phyloP scores from a whole-genome alignment of 2,888 invertebrate species.

The Apeira syringaria region DNA sequence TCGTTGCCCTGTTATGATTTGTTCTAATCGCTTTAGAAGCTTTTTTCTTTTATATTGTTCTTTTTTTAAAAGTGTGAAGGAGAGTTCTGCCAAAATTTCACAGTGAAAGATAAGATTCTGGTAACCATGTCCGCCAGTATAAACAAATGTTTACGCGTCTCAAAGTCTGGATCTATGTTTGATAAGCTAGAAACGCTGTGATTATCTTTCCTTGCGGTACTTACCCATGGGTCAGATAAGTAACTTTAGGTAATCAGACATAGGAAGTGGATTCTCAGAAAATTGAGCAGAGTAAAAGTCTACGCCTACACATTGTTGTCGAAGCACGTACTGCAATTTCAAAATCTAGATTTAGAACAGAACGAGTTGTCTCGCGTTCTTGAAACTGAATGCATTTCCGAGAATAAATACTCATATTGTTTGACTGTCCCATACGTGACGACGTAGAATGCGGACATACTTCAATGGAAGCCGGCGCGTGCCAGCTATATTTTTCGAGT shows the following conservation, averaged over 20 bases:
- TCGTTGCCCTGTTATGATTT: constrained; percentile 43
- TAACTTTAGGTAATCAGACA: constrained; percentile 42
- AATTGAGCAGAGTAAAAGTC: constrained; percentile 41
- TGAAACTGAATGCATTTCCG: constrained; percentile 63
- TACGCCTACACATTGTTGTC: constrained; percentile 52
- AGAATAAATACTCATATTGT: constrained; percentile 49
- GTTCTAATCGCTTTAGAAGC: constrained; percentile 34
- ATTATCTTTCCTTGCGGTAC: constrained; percentile 31
- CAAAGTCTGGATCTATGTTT: constrained; percentile 27
- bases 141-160: constrained; percentile 18
- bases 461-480: constrained; percentile 55
- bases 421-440: constrained; percentile 60
- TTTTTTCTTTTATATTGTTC: constrained; percentile 2
- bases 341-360: constrained; percentile 67
- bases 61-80: not conserved
- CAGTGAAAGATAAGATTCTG: constrained; percentile 9
- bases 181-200: constrained; percentile 29
- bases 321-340: constrained; percentile 68
- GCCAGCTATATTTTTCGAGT: constrained; percentile 52
- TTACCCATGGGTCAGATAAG: constrained; percentile 23
- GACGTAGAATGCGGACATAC: constrained; percentile 48
- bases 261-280: constrained; percentile 43
- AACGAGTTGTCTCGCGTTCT: constrained; percentile 54
- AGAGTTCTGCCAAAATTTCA: constrained; percentile 9
- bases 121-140: not conserved